These are phyloP conservation scores for Octodon degus DNA, from an alignment of 2,113 vertebrate species.

Conservation along the genomic window DNA sequence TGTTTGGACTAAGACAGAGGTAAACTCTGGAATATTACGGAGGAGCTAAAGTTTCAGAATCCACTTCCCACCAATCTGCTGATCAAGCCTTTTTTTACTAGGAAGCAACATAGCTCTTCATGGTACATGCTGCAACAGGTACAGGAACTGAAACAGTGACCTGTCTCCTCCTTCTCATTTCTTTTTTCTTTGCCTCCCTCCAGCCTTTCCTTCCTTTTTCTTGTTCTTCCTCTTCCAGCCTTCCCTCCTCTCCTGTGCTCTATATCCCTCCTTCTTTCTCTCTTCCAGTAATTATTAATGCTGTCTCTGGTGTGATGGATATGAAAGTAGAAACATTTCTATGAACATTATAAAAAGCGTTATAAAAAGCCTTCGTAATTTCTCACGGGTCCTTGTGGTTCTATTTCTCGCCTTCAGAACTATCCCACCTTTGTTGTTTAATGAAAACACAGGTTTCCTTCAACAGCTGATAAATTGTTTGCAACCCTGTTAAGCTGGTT, in stretches of 20 bases:
- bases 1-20: not conserved
- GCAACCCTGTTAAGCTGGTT: not conserved
- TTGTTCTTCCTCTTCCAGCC: too few relatives aligned
- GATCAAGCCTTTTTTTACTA: not conserved
- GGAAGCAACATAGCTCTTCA: not conserved
- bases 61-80: not conserved
- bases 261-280: not conserved
- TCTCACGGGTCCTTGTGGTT: not conserved
- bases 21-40: not conserved
- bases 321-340: not conserved
- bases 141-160: not conserved
- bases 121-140: not conserved
- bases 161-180: not conserved
- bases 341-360: not conserved
- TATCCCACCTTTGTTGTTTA: not conserved
- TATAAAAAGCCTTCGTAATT: not conserved
- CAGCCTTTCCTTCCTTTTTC: rapidly evolving
- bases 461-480: constrained; percentile 39
- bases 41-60: not conserved
- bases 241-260: rapidly evolving
- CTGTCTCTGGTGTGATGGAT: not conserved
- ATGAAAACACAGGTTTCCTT: constrained; percentile 53
- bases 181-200: too few relatives aligned
- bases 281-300: not conserved
- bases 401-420: not conserved